phyloP scores from a whole-genome alignment of 53 echinoderm and acorn worm genomes.

The Luidia sarsii region DNA sequence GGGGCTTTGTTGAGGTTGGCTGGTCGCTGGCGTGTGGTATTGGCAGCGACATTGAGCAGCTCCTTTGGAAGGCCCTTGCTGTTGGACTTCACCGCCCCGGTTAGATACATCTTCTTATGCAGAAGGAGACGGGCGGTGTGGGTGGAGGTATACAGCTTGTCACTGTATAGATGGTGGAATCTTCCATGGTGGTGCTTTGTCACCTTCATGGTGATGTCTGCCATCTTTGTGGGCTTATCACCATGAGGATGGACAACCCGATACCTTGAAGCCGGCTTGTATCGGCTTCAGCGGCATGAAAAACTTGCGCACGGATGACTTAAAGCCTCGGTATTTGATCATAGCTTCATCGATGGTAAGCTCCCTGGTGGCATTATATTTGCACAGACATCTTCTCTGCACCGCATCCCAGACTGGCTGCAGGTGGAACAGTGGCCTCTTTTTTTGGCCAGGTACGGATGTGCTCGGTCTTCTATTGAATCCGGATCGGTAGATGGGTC shows the following conservation, averaged over 20 bases:
- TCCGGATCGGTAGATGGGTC: slow-evolving; percentile 19
- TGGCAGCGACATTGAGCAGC: too few species aligned
- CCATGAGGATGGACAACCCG: slow-evolving; percentile 16
- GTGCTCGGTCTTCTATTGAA: too few species aligned
- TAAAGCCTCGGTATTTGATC: slow-evolving; percentile 17
- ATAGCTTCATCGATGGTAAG: slow-evolving; percentile 38
- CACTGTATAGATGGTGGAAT: slow-evolving; percentile 36
- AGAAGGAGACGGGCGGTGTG: too few species aligned
- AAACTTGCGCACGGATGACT: slow-evolving; percentile 18
- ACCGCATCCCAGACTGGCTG: too few species aligned
- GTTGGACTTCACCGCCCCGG: too few species aligned
- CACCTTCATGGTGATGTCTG: slow-evolving; percentile 6
- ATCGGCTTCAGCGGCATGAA: slow-evolving; percentile 47
- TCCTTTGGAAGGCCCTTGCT: slow-evolving; percentile 26
- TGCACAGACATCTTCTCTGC: too few species aligned
- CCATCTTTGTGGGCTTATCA: neutral
- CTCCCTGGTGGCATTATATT: neutral
- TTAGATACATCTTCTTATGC: too few species aligned
- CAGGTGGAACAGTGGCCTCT: neutral
- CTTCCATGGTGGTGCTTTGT: too few species aligned
- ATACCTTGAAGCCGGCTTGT: too few species aligned
- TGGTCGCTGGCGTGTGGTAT: too few species aligned
- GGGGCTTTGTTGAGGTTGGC: too few species aligned
- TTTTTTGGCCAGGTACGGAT: neutral
- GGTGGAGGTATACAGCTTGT: too few species aligned